Evolutionary conservation across 1,140 invertebrate genomes (phyloP).

Genomic region (Elysia chlorotica): DNA sequence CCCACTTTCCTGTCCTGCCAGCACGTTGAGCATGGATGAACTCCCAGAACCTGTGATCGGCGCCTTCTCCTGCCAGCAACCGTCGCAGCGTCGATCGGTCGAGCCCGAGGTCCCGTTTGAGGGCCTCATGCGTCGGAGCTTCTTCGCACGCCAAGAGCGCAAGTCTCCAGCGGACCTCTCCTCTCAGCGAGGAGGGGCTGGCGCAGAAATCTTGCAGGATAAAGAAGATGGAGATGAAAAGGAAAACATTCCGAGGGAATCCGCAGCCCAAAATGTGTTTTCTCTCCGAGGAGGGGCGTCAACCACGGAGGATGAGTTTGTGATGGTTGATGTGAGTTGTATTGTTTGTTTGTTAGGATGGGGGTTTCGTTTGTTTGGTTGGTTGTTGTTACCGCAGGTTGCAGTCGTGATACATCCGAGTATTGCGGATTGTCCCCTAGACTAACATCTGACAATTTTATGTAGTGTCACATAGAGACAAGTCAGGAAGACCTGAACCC

Average conservation of each 20-base stretch:
- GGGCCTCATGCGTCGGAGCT: conserved; percentile 13
- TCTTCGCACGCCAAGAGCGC: neutral
- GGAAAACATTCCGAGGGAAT: neutral
- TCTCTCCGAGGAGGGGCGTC: no score
- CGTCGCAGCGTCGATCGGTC: neutral
- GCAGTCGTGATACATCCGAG: no score
- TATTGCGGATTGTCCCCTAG: no score
- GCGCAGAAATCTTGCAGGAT: neutral
- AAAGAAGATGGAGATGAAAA: conserved; percentile 11
- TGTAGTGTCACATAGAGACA: no score
- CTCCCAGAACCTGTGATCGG: conserved; percentile 16
- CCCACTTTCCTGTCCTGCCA: conserved; percentile 3
- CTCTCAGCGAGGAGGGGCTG: neutral
- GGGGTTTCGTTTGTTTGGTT: no score
- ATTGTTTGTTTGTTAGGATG: neutral
- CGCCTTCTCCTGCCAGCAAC: conserved; percentile 11
- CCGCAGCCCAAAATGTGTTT: conserved; percentile 2
- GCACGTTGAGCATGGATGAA: conserved; percentile 10
- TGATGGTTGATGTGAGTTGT: conserved; percentile 22
- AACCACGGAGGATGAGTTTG: conserved; percentile 18
- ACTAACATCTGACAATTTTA: no score
- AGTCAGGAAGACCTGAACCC: no score
- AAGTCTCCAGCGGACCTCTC: neutral
- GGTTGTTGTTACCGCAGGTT: no score
- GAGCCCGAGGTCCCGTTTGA: conserved; percentile 6